phyloP scores from a whole-genome alignment of 2,113 vertebrate species.

The Oreocharis arfaki region DNA sequence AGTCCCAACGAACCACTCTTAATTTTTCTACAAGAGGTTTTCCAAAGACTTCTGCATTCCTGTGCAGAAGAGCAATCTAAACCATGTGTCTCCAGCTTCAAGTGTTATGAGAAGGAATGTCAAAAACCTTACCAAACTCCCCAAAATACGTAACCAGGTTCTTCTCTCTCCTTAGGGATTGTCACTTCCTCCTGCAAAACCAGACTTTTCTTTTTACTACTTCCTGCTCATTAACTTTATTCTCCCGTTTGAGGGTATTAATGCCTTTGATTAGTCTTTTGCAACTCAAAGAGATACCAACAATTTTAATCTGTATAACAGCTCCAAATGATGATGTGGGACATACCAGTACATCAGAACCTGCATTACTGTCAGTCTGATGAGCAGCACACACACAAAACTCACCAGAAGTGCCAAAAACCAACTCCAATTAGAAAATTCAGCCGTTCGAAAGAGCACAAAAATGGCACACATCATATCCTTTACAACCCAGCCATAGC shows the following conservation, averaged over 20 bases:
- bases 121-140: background rate
- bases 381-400: background rate
- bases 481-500: background rate
- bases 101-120: background rate
- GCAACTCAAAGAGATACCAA: background rate
- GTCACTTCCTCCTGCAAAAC: background rate
- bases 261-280: background rate
- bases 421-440: background rate
- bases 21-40: background rate
- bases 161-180: background rate
- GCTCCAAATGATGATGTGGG: background rate
- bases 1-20: accelerated
- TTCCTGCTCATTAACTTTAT: background rate
- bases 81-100: background rate
- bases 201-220: background rate
- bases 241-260: background rate
- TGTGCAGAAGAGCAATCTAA: background rate
- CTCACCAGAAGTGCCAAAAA: background rate
- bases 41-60: background rate
- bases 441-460: background rate
- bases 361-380: background rate
- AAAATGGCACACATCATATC: background rate
- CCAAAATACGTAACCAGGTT: background rate
- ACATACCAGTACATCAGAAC: background rate
- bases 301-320: background rate